Percentiles rank a stretch among this genome's conserved stretches.
Evolutionary conservation across 1,140 invertebrate species (phyloP).

Genomic region (Drosophila melanica): DNA sequence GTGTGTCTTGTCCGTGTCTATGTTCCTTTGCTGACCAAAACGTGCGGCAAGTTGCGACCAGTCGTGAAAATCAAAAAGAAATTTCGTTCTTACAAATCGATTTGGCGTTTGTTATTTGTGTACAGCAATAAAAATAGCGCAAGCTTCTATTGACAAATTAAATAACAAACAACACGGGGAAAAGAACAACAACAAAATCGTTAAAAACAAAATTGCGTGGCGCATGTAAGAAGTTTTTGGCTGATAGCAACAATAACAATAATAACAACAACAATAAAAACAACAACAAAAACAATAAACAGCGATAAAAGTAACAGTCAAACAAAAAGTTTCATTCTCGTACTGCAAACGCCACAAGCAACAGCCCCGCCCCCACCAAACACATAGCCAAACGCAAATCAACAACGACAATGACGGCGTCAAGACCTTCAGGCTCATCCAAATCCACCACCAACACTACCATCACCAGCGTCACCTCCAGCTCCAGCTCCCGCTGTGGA

Average conservation of each 20-base stretch:
- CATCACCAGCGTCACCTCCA: neutral
- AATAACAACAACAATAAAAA: constrained; percentile 31
- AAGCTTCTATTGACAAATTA: constrained; percentile 73
- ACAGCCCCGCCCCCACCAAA: constrained; percentile 18
- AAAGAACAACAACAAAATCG: constrained; percentile 17
- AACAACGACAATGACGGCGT: constrained; percentile 67
- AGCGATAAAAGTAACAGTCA: constrained; percentile 69
- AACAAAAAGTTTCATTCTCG: constrained; percentile 51
- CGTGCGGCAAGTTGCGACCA: constrained; percentile 55
- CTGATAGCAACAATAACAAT: constrained; percentile 53
- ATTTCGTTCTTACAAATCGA: constrained; percentile 72
- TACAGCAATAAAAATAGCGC: constrained; percentile 65
- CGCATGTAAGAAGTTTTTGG: constrained; percentile 68
- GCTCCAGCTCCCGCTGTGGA: constrained; percentile 24
- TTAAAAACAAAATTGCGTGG: constrained; percentile 44
- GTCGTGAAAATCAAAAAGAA: constrained; percentile 59
- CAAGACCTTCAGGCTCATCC: constrained; percentile 54
- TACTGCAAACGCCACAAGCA: constrained; percentile 41
- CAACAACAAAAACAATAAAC: constrained; percentile 38
- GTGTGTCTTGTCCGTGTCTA: constrained; percentile 67
- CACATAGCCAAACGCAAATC: constrained; percentile 65
- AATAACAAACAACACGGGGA: constrained; percentile 40
- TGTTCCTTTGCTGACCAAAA: constrained; percentile 44
- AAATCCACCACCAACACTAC: constrained; percentile 11
- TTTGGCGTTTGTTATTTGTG: constrained; percentile 51